Base-by-base conservation (phyloP, 2,113 vertebrate genomes). In the Tyrannus savana region DNA sequence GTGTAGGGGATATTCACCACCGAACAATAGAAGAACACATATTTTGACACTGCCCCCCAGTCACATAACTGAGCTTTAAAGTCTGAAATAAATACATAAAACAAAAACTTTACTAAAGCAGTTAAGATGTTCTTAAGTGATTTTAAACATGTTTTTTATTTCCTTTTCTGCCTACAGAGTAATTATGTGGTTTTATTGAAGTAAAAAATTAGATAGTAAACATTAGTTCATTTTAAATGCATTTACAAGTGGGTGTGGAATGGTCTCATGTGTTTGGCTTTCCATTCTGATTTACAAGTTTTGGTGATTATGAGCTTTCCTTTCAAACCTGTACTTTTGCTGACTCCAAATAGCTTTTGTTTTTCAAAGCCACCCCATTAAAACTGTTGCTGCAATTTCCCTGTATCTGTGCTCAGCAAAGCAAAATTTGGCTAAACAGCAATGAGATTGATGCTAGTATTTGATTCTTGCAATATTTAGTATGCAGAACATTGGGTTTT, bases 21-120 rank as follows among this genome's bases (percentile, higher is more conserved):
- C 66, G 24, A 80, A 35, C 22, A 66, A 19, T 18, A 27, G 19
- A 59, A 72, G 22, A 63, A 85, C 2, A 44, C 1, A 21, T 3
- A 3, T 13, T 31, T 55, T 46, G 11, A 41, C 12, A 41, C 6
- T 37, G 37, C 3, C 1, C 2, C 14, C 1, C 14, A 30, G 4
- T 86, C 6, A 3, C 24, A 14, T 86, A 74, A 63, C 49, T 50
- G 58, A 42, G 8, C 10, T 73, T 35, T 76, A 73, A 49, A 56
- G 76, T 50, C 31, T 37, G 10, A 73, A 76, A n/a, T 56, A 49
- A 76, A 1, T 27, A 5, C 24, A 37, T 41, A 19, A 47, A 73
- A 19, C 4, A 33, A 7, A 73, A 33, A 46, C 22, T 62, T 81
- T 33, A 22, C 4, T 66, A 37, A 53, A 91, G 23, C 14, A 58